These are phyloP conservation scores for Drosophila mimetica DNA, from an alignment of 2,888 invertebrate species.

Conservation along the genomic window DNA sequence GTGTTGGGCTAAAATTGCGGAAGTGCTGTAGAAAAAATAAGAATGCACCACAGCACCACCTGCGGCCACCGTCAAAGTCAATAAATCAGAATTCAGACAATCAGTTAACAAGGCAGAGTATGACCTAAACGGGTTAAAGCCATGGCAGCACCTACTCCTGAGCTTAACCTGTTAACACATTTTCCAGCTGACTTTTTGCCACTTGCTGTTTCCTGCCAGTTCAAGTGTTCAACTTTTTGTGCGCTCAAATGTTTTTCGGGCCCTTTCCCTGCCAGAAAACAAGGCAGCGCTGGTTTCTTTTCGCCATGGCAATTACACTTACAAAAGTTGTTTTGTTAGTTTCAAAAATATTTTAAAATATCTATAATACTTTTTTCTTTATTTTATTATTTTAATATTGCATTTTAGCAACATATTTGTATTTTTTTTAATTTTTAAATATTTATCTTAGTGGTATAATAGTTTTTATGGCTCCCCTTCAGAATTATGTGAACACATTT, in stretches of 20 bases:
- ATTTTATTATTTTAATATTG: no score
- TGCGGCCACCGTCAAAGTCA: constrained; percentile 54
- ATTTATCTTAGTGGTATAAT: no score
- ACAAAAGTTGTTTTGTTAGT: neutral
- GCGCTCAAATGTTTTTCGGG: constrained; percentile 20
- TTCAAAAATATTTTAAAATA: no score
- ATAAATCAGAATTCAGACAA: constrained; percentile 62
- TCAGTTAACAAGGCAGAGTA: constrained; percentile 4
- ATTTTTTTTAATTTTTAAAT: no score
- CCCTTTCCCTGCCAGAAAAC: constrained; percentile 3
- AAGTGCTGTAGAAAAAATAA: constrained; percentile 42
- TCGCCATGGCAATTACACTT: constrained; percentile 5
- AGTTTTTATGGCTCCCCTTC: no score
- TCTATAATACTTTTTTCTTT: no score
- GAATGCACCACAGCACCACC: constrained; percentile 40
- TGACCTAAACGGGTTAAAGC: neutral
- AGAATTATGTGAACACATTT: no score
- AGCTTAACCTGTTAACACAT: constrained; percentile 24
- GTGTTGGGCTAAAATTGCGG: constrained; percentile 63
- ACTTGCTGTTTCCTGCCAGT: constrained; percentile 26
- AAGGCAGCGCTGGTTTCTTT: constrained; percentile 10
- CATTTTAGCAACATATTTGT: no score
- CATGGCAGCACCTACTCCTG: constrained; percentile 1
- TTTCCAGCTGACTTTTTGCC: constrained; percentile 28
- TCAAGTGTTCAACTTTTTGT: constrained; percentile 43